These are phyloP conservation scores for Ctenopoma kingsleyae DNA, from an alignment of 2,797 vertebrate species.

Conservation along the genomic window DNA sequence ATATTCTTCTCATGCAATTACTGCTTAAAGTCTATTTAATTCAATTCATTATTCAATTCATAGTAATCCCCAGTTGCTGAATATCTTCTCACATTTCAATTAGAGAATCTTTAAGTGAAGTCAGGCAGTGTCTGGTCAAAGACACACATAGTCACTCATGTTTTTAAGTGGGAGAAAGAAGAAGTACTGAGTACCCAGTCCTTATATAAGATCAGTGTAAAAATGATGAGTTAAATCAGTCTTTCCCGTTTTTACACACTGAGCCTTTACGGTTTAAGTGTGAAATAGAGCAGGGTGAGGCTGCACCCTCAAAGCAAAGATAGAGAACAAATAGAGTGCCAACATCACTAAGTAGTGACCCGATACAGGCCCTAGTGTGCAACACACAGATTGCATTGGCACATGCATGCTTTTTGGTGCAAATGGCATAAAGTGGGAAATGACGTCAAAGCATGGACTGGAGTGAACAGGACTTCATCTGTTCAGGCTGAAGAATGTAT, in stretches of 20 bases:
- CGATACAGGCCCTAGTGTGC: constrained; percentile 22
- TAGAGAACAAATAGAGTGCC: constrained; percentile 47
- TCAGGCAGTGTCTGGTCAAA: neutral
- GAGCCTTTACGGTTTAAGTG: constrained; percentile 4
- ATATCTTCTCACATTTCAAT: neutral
- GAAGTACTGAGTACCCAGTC: neutral
- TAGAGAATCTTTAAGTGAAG: neutral
- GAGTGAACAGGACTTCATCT: neutral
- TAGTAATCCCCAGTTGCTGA: neutral
- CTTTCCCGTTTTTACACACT: neutral
- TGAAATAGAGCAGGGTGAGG: constrained; percentile 24
- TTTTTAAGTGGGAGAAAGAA: neutral
- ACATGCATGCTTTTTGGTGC: neutral
- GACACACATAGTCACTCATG: neutral
- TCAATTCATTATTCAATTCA: too few relatives aligned
- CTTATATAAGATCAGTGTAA: constrained; percentile 5
- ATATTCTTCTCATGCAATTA: too few relatives aligned
- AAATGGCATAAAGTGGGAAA: neutral
- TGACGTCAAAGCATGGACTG: neutral
- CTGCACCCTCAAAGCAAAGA: constrained; percentile 57
- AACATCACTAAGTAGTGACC: constrained; percentile 56
- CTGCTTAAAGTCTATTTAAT: too few relatives aligned
- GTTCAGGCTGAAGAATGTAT: neutral
- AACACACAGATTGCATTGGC: constrained; percentile 10
- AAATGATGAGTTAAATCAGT: neutral